Evolutionary conservation across 2,797 vertebrate species (phyloP).

Genomic region (Schizothorax lantsangensis): DNA sequence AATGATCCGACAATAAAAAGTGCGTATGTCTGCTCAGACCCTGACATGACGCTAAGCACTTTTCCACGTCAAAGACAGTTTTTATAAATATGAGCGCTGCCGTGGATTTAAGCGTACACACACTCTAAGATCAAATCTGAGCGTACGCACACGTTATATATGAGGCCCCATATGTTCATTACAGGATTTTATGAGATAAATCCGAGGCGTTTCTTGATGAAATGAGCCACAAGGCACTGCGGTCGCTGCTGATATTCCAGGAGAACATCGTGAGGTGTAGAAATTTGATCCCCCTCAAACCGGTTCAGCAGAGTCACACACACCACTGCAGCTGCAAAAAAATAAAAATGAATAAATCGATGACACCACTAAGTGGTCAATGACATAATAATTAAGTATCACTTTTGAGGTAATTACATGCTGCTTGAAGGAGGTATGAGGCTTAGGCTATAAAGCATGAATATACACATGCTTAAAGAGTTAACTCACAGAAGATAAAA

Average conservation of each 20-base stretch:
- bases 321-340: constrained; percentile 83
- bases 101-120: too few relatives aligned
- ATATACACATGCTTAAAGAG: not conserved
- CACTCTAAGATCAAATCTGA: too few relatives aligned
- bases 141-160: too few relatives aligned
- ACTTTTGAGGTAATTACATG: not conserved
- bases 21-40: too few relatives aligned
- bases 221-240: constrained; percentile 83
- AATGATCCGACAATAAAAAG: too few relatives aligned
- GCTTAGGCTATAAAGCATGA: not conserved
- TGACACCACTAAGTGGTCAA: not conserved
- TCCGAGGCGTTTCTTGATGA: constrained; percentile 85
- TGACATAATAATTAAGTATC: not conserved
- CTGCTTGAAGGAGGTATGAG: not conserved
- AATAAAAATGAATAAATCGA: not conserved
- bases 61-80: too few relatives aligned
- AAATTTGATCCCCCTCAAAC: constrained; percentile 90
- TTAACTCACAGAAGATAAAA: not conserved
- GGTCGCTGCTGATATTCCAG: constrained; percentile 84
- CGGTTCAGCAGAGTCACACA: constrained; percentile 87
- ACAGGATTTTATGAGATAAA: constrained; percentile 57
- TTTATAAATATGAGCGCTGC: too few relatives aligned
- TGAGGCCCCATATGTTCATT: not conserved
- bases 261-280: constrained; percentile 80
- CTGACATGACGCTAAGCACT: too few relatives aligned